These are phyloP conservation scores for Scelioninae gen. 1 DNA, from an alignment of 2,888 invertebrate species.

Conservation along the genomic window DNA sequence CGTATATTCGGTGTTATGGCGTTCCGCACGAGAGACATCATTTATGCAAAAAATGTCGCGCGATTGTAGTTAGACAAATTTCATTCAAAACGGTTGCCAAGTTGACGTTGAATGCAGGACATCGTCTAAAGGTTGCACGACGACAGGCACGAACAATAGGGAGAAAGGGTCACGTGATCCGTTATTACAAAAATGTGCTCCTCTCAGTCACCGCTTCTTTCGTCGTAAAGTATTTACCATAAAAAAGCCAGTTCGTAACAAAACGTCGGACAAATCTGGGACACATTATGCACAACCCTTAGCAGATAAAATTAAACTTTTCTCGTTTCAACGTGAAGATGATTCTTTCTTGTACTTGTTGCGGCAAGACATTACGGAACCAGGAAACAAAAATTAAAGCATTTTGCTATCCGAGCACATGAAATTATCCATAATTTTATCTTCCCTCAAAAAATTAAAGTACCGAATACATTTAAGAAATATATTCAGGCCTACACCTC, in stretches of 20 bases:
- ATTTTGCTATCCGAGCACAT: conserved; percentile 28
- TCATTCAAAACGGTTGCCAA: conserved; percentile 32
- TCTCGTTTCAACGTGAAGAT: conserved; percentile 48
- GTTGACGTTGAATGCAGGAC: conserved; percentile 9
- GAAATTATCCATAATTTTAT: conserved; percentile 56
- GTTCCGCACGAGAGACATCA: neutral
- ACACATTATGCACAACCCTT: conserved; percentile 8
- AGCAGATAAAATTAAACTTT: conserved; percentile 64
- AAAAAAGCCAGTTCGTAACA: too few species aligned
- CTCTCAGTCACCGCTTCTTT: neutral
- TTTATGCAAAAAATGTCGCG: conserved; percentile 20
- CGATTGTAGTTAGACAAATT: conserved; percentile 32
- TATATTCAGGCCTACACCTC: conserved; percentile 14
- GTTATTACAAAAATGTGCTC: conserved; percentile 18
- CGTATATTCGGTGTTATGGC: neutral
- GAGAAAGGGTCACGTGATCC: conserved; percentile 19
- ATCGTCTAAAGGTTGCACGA: conserved; percentile 8
- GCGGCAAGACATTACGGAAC: conserved; percentile 8
- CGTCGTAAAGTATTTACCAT: conserved; percentile 24
- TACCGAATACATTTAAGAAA: conserved; percentile 45
- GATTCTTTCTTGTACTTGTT: too few species aligned
- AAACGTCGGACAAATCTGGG: conserved; percentile 27
- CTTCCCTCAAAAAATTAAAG: too few species aligned
- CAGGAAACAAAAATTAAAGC: conserved; percentile 24
- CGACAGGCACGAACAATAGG: conserved; percentile 31